Conservation (phyloP, 2,888 invertebrate species). For the Allophyes oxyacanthae region DNA sequence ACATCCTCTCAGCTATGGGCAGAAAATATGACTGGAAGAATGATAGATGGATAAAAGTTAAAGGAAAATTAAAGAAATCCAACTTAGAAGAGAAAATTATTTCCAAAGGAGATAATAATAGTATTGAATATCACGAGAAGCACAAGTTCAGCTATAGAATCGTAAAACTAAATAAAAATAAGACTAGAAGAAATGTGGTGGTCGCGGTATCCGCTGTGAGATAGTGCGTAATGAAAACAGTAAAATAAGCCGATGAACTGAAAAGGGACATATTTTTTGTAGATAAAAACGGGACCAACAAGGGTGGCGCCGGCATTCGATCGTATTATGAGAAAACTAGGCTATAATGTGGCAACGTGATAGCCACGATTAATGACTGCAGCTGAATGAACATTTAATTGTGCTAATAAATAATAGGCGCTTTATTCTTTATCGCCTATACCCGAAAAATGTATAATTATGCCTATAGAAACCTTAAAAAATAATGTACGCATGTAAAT, state of each 20-base stretch:
- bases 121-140: conserved; percentile 71
- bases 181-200: conserved; percentile 82
- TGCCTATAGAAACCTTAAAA: conserved; percentile 39
- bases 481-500: conserved; percentile 45
- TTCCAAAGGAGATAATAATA: conserved; percentile 57
- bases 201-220: conserved; percentile 85
- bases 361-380: conserved; percentile 53
- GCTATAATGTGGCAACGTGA: conserved; percentile 47
- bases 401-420: conserved; percentile 41
- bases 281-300: conserved; percentile 80
- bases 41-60: conserved; percentile 85
- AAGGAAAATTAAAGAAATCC: conserved; percentile 67
- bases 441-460: conserved; percentile 43
- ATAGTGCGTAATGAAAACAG: conserved; percentile 65
- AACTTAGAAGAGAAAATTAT: conserved; percentile 37
- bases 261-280: conserved; percentile 69
- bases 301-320: conserved; percentile 63
- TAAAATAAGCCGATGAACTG: conserved; percentile 43
- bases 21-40: conserved; percentile 86
- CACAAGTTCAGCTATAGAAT: conserved; percentile 84
- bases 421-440: conserved; percentile 46
- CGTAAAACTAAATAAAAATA: conserved; percentile 81
- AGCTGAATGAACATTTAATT: conserved; percentile 34
- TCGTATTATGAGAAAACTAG: conserved; percentile 55
- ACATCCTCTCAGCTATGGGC: conserved; percentile 79